A percentile compares a stretch with the other conserved stretches of the same genome.
phyloP scores from a whole-genome alignment of 2,113 vertebrate species.

The Callipepla squamata region DNA sequence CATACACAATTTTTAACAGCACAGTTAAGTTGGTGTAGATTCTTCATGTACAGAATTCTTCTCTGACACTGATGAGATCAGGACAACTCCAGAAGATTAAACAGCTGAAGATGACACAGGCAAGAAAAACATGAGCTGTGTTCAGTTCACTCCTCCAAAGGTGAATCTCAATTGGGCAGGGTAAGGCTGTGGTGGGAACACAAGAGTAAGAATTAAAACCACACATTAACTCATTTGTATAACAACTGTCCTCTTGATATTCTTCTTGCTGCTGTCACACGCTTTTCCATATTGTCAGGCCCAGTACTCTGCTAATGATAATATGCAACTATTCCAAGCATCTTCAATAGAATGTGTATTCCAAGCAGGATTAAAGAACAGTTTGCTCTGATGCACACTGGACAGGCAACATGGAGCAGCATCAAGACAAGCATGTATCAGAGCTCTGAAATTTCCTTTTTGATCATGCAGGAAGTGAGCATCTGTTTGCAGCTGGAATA shows the following conservation, averaged over 20 bases:
- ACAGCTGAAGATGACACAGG: neutral
- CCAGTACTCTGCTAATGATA: neutral
- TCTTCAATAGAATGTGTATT: neutral
- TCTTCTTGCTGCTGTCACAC: neutral
- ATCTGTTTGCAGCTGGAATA: slow-evolving; percentile 63
- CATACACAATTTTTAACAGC: slow-evolving; percentile 42
- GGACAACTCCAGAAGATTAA: neutral
- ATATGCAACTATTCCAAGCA: slow-evolving; percentile 46
- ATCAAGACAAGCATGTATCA: slow-evolving; percentile 64
- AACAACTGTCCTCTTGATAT: neutral
- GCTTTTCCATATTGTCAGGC: neutral
- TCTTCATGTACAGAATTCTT: slow-evolving; percentile 56
- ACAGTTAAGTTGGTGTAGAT: slow-evolving; percentile 35
- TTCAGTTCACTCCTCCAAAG: neutral
- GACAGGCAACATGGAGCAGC: slow-evolving; percentile 33
- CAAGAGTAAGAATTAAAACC: neutral
- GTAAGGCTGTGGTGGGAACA: neutral
- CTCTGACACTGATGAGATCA: neutral
- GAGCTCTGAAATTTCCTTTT: slow-evolving; percentile 57
- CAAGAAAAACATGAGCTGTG: neutral
- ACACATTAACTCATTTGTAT: neutral
- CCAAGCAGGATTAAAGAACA: slow-evolving; percentile 44
- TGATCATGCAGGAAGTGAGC: slow-evolving; percentile 44
- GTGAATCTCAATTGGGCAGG: neutral
- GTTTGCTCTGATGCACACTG: slow-evolving; percentile 31